These are phyloP conservation scores for Cheilosia vulpina DNA, from an alignment of 2,888 invertebrate genomes.

Conservation along the genomic window DNA sequence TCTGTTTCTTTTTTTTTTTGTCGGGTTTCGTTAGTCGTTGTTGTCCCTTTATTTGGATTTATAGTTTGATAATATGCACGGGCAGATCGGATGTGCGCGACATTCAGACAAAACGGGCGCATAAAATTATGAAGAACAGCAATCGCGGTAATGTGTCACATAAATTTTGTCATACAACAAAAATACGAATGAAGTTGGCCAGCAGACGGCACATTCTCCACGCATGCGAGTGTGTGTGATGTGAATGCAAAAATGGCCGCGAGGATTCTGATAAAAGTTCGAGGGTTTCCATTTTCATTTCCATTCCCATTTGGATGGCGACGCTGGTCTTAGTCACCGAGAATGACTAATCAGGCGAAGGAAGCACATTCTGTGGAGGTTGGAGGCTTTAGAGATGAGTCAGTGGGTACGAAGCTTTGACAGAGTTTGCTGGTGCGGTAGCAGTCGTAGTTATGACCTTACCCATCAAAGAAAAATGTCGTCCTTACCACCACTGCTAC, in stretches of 20 bases:
- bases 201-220: slow-evolving; percentile 32
- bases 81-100: not conserved
- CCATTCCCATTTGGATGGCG: not conserved
- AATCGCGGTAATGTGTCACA: slow-evolving; percentile 74
- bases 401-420: not conserved
- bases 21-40: slow-evolving; percentile 29
- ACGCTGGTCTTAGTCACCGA: slow-evolving; percentile 22
- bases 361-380: not conserved
- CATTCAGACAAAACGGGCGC: slow-evolving; percentile 50
- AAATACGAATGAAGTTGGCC: not conserved
- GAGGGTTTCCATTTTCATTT: slow-evolving; percentile 24
- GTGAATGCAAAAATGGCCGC: slow-evolving; percentile 43
- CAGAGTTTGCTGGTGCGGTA: no score
- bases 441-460: no score
- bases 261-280: slow-evolving; percentile 9
- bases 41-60: slow-evolving; percentile 73
- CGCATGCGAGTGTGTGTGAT: not conserved
- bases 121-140: slow-evolving; percentile 73
- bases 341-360: slow-evolving; percentile 62
- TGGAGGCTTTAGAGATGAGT: slow-evolving; percentile 16
- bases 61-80: slow-evolving; percentile 59
- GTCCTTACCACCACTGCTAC: no score
- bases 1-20: slow-evolving; percentile 38
- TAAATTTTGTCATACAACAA: slow-evolving; percentile 62
- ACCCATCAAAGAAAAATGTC: no score